Base-by-base conservation (phyloP, 2,888 invertebrate genomes). In the Mylabris sibirica region DNA sequence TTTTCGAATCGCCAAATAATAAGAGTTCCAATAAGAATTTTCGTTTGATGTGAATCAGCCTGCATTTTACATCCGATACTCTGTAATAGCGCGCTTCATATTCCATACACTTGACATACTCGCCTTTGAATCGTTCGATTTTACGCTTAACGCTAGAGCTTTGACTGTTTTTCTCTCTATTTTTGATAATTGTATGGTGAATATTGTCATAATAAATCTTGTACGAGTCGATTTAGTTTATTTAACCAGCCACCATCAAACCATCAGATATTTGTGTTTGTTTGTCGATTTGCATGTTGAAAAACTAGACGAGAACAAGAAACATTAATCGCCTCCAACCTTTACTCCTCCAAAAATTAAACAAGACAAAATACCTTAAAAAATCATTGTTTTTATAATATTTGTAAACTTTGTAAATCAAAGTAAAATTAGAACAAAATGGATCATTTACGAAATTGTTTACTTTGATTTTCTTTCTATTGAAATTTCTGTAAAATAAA, bases 211-310 rank as follows among this genome's bases (percentile, higher is more conserved):
- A 61, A 61, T 61, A 61, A 61, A 61, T 61, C 24, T 61, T 61
- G 35, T 38, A 61, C 38, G 11, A 61, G 20, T 24, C 61, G 14
- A 38, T 38, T 35, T 61, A 61, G 61, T 61, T 61, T 61, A 12
- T 14, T 61, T 61, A 61, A 34, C 61, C 61, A 34, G 17, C 38
- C 14, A 61, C 61, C 57, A n/a, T 12, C n/a, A n/a, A 14, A 22
- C 14, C 60, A 8, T 38, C 66, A 20, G 49, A 59, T 63, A 63
- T 74, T 77, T 77, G 77, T 77, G 77, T 77, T 77, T 77, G 77
- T 77, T 74, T 73, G 71, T 76, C 76, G 75, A 76, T 72, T 68
- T 74, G 75, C 75, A 75, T 75, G 74, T 66, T 64, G 68, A 59
- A 60, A 65, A 63, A 44, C 63, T 59, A 11, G 53, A 53, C 30